Base-by-base conservation (phyloP, 2,888 invertebrate genomes). In the Marasmarcha lunaedactyla region DNA sequence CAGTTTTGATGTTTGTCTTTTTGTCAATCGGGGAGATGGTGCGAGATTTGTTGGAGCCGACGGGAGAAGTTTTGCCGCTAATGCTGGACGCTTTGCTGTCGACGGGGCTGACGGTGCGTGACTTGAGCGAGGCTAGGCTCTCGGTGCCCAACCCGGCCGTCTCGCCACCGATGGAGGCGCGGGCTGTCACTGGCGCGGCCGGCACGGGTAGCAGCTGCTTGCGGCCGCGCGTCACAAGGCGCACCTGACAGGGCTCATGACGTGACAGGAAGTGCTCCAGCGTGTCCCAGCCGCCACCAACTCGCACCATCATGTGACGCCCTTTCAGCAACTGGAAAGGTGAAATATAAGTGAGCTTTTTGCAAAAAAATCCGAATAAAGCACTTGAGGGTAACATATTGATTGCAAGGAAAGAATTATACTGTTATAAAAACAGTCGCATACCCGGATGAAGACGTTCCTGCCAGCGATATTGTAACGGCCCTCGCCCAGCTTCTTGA, bases 241-340 rank as follows among this genome's bases (percentile, higher is more conserved):
- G 84, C 77, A 90, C 90, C 88, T 93, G 91, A 73, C 93, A 92
- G 34, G 94, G 94, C 71, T 93, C 93, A 79, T 94, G 94, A 46
- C 94, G 89, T 54, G 90, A 88, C 63, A 96, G 87, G 85, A 95
- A 95, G 84, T 95, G 94, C 71, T 95, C 95, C 67, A 96, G 81
- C 12, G 95, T 95, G 83, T 94, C 94, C 95, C 95, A 95, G 47
- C 95, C 95, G 49, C 95, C 96, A 44, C 95, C 96, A 38, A 95
- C 95, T 56, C 96, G 88, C 42, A 96, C 95, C 95, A 96, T 95
- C 88, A 95, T 95, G 85, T 95, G 95, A n/a, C 91, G 89, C 38
- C 93, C 94, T 71, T 94, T 94, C 63, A 95, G 85, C 62, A 94
- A 71, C 94, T 95, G 86, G 2, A 61, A 53, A 44, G 40, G 40